Evolutionary conservation across 2,888 invertebrate species (phyloP), one percentile per base, ranked within the genome.

Genomic region (Sarcophaga variegata): DNA sequence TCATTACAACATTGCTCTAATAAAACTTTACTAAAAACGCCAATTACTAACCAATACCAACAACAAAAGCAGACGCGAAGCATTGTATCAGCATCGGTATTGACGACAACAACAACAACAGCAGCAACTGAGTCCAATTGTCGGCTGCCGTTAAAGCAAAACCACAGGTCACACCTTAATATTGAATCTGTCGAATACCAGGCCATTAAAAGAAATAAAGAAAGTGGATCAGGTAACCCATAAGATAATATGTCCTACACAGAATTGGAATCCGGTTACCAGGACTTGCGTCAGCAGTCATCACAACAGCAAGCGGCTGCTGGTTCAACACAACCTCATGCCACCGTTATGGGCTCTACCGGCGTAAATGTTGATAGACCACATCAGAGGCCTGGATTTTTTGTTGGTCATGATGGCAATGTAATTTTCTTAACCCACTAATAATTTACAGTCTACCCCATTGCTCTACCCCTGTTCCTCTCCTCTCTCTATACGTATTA

Each of bases 181-280:
- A 60, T 63, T 66, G 59, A 74, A 62, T 71, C 62, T 37, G n/a
- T 1, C 45, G 69, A 71, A 64, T 17, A 64, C 66, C 69, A 69
- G 59, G 47, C 54, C 27, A 70, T 60, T 69, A 12, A 4, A 64
- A 37, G 37, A 10, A 8, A 25, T 12, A 49, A 22, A 54, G 63
- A 74, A 62, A 45, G 12, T 60, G 64, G 47, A 62, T 17, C 2
- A 60, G n/a, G 3, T 67, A 59, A 54, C 10, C n/a, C 25, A 8
- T 27, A 63, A 25, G 1, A 60, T 14, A 89, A 84, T 85, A 97
- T 98, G 98, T 98, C 97, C 93, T 98, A 98, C 94, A 97, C 97
- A 93, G 97, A 98, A 95, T 94, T 98, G 92, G 98, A 98, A 95
- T 97, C 97, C 94, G 98, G 98, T 90, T 98, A 98, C 94, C 97